phyloP scores from a whole-genome alignment of 2,113 vertebrate species.

The Bettongia penicillata region DNA sequence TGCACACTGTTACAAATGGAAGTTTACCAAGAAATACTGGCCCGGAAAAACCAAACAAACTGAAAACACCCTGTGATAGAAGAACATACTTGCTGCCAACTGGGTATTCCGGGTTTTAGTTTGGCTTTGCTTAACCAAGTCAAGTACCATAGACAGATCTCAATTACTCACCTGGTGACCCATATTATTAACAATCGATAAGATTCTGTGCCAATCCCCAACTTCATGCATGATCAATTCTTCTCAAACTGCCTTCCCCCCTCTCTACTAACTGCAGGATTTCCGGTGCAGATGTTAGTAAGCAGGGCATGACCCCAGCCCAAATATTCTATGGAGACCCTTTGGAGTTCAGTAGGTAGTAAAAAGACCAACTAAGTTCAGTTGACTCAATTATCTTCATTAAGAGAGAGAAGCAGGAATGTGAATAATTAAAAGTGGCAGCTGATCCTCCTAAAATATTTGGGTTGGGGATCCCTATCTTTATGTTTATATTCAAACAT shows the following conservation, averaged over 20 bases:
- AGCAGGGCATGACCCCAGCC: neutral
- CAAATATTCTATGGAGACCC: neutral
- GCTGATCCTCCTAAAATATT: constrained; percentile 46
- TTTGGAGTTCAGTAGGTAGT: neutral
- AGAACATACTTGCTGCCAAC: constrained; percentile 2
- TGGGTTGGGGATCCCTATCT: neutral
- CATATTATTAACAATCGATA: constrained; percentile 9
- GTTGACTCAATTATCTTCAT: constrained; percentile 28
- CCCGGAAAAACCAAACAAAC: neutral
- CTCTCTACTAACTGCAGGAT: neutral
- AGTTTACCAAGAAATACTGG: neutral
- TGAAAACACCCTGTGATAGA: neutral
- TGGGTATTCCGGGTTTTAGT: neutral
- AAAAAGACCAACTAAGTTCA: constrained; percentile 19
- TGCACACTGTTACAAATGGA: neutral
- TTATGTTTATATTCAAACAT: constrained; percentile 55
- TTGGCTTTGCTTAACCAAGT: constrained; percentile 27
- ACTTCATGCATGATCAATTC: neutral
- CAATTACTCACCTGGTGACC: neutral
- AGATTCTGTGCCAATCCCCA: neutral
- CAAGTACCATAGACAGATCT: neutral
- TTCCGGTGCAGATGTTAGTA: accelerated
- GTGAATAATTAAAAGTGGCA: constrained; percentile 1
- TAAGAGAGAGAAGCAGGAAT: constrained; percentile 37
- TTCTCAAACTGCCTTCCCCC: neutral